A percentile compares a stretch with the other conserved stretches of the same genome.
phyloP scores from a whole-genome alignment of 2,888 invertebrate genomes.

The Rapana venosa region DNA sequence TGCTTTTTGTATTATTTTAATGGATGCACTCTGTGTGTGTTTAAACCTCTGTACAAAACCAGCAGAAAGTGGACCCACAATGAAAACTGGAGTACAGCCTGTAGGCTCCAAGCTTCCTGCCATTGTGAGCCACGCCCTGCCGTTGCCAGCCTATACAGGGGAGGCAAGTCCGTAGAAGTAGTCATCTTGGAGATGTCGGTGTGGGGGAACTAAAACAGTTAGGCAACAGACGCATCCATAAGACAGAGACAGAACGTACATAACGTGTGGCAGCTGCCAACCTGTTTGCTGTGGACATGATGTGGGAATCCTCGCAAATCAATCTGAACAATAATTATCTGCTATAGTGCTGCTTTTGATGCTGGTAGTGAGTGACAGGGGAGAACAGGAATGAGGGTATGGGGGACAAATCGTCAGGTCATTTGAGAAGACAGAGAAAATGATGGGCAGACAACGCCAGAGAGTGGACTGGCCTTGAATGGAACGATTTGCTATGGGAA shows the following conservation, averaged over 20 bases:
- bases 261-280: not conserved
- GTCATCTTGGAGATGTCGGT: constrained; percentile 30
- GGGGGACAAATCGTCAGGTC: not conserved
- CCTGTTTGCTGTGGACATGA: not conserved
- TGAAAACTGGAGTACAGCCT: too few relatives aligned
- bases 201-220: not conserved
- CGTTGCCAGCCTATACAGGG: not conserved
- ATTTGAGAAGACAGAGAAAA: too few relatives aligned
- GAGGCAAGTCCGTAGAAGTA: constrained; percentile 16
- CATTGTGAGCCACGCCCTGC: constrained; percentile 1
- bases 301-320: not conserved
- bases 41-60: too few relatives aligned
- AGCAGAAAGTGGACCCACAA: too few relatives aligned
- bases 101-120: constrained; percentile 19
- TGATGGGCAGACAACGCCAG: too few relatives aligned
- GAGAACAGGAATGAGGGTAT: not conserved
- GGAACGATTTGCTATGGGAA: too few relatives aligned
- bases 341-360: not conserved
- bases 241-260: not conserved
- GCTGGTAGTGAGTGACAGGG: not conserved
- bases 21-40: too few relatives aligned
- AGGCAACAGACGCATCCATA: constrained; percentile 19
- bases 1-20: too few relatives aligned
- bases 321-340: not conserved
- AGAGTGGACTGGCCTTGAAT: too few relatives aligned